Evolutionary conservation across 2,797 vertebrate species (phyloP).

Genomic region (Centroberyx gerrardi): DNA sequence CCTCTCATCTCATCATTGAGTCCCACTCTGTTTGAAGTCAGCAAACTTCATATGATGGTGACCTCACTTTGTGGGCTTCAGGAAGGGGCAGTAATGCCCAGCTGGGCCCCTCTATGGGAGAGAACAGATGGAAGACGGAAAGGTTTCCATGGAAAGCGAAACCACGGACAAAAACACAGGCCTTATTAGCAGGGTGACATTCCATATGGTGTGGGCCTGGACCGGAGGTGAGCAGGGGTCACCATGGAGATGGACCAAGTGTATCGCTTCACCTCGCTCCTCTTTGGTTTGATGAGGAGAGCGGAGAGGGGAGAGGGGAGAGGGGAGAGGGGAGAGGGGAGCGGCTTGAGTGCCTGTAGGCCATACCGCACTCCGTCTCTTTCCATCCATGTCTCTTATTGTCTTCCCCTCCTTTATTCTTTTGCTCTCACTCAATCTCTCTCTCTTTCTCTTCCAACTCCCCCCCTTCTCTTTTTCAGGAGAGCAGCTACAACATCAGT

Average conservation of each 20-base stretch:
- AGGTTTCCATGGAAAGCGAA: slow-evolving; percentile 36
- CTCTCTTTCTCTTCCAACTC: slow-evolving; percentile 4
- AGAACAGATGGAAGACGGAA: slow-evolving; percentile 20
- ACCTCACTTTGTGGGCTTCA: slow-evolving; percentile 13
- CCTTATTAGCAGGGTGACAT: slow-evolving; percentile 61
- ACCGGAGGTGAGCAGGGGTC: slow-evolving; percentile 47
- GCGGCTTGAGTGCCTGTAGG: background rate
- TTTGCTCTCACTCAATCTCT: slow-evolving; percentile 9
- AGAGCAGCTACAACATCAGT: slow-evolving; percentile 61
- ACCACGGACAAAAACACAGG: slow-evolving; percentile 34
- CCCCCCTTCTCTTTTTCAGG: no score
- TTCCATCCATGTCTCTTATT: slow-evolving; percentile 16
- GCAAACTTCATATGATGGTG: slow-evolving; percentile 31
- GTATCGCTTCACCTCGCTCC: slow-evolving; percentile 42
- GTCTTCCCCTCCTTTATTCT: slow-evolving; percentile 12
- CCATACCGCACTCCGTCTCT: slow-evolving; percentile 18
- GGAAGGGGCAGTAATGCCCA: slow-evolving; percentile 23
- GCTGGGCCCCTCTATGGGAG: slow-evolving; percentile 15
- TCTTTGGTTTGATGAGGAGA: slow-evolving; percentile 26
- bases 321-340: background rate
- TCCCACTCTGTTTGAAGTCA: slow-evolving; percentile 27
- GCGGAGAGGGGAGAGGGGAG: background rate
- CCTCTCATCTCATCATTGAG: slow-evolving; percentile 9
- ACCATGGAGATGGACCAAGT: slow-evolving; percentile 50
- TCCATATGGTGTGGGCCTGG: slow-evolving; percentile 36